These are phyloP conservation scores for Rhagoletis pomonella DNA, from an alignment of 1,140 invertebrate genomes.

Conservation along the genomic window DNA sequence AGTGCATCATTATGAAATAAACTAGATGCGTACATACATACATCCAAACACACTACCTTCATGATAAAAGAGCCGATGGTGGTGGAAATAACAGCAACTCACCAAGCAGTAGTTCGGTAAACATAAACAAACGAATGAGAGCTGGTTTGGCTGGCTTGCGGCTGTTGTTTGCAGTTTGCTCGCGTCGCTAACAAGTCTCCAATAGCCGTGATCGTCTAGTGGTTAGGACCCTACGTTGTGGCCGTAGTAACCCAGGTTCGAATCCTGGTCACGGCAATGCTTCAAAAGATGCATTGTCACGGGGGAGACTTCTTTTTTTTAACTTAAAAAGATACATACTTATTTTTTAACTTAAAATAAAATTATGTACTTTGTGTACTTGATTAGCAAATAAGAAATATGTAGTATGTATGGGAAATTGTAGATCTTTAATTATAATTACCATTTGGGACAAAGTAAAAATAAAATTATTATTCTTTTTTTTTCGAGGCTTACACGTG, in stretches of 20 bases:
- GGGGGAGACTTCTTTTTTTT: conserved; percentile 59
- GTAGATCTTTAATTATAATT: too few species aligned
- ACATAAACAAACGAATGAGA: not conserved
- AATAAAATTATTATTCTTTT: too few species aligned
- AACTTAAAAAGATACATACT: not conserved
- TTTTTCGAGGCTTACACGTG: too few species aligned
- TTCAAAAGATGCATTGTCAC: conserved; percentile 71
- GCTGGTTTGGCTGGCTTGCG: not conserved
- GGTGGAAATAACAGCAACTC: not conserved
- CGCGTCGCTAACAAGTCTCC: not conserved
- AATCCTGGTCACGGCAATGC: conserved; percentile 88
- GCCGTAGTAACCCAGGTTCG: conserved; percentile 92
- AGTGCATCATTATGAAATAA: not conserved
- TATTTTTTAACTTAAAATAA: not conserved
- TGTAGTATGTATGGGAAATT: too few species aligned
- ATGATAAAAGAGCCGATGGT: not conserved
- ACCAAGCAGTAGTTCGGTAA: not conserved
- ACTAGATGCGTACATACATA: not conserved
- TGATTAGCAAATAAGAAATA: too few species aligned
- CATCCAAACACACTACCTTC: too few species aligned
- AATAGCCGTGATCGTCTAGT: conserved; percentile 90
- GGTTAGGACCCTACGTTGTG: conserved; percentile 93
- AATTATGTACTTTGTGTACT: too few species aligned
- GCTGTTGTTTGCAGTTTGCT: not conserved
- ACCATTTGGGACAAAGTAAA: too few species aligned